Conservation (phyloP, 2,888 invertebrate species). For the Apotomis turbidana region DNA sequence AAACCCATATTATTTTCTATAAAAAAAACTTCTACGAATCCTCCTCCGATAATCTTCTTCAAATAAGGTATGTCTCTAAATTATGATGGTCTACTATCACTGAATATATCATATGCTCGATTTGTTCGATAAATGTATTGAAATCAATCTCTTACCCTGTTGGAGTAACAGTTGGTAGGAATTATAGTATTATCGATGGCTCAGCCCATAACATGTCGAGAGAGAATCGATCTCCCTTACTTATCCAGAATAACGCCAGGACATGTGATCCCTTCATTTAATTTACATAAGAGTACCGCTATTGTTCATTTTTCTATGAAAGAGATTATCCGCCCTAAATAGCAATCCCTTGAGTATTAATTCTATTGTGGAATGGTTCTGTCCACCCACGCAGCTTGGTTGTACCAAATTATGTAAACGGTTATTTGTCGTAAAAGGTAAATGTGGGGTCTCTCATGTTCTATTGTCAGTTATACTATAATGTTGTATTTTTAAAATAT, state of each 20-base stretch:
- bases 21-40: no score
- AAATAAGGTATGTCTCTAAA: no score
- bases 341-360: constrained; percentile 72
- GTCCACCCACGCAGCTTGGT: constrained; percentile 45
- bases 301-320: constrained; percentile 79
- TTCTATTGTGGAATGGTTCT: constrained; percentile 61
- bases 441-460: no score
- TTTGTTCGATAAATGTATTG: constrained; percentile 6
- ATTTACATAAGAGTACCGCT: constrained; percentile 78
- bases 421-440: neutral
- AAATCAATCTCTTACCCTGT: constrained; percentile 41
- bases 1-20: no score
- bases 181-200: constrained; percentile 52
- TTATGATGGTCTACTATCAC: no score
- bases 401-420: neutral
- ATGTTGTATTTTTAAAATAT: no score
- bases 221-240: constrained; percentile 61
- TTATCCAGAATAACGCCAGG: constrained; percentile 59
- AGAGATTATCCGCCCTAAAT: constrained; percentile 76
- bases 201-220: constrained; percentile 56
- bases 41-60: no score
- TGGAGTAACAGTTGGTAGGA: constrained; percentile 59
- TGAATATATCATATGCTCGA: constrained; percentile 9
- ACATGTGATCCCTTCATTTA: constrained; percentile 72
- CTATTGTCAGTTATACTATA: no score